Percentiles rank a stretch among this genome's conserved stretches.
Conservation (phyloP, 2,797 vertebrate genomes). For the Pelodytes ibericus region DNA sequence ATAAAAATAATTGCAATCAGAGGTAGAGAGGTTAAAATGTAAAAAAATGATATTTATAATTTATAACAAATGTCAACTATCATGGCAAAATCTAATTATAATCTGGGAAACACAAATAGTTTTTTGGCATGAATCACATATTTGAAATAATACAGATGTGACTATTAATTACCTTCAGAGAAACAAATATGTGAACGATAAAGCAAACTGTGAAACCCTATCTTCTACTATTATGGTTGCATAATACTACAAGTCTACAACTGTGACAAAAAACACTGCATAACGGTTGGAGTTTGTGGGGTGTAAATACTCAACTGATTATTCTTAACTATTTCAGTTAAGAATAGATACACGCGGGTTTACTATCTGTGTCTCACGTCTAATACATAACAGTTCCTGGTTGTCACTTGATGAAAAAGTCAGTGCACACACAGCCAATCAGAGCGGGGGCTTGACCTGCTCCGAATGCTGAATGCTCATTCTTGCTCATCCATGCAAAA, state of each 20-base stretch:
- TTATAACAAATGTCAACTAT: slow-evolving; percentile 46
- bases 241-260: neutral
- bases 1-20: slow-evolving; percentile 46
- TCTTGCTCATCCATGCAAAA: too few species aligned
- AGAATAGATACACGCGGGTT: too few species aligned
- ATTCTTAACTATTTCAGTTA: neutral
- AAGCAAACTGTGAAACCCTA: slow-evolving; percentile 9
- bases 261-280: neutral
- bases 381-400: too few species aligned
- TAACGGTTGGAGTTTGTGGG: neutral
- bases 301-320: neutral
- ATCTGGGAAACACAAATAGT: slow-evolving; percentile 42
- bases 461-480: too few species aligned
- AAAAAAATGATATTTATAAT: slow-evolving; percentile 42
- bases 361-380: too few species aligned
- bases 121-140: slow-evolving; percentile 35
- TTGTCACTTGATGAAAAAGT: too few species aligned
- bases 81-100: slow-evolving; percentile 44
- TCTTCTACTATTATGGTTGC: slow-evolving; percentile 1
- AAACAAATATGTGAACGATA: slow-evolving; percentile 13
- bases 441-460: too few species aligned
- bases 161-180: slow-evolving; percentile 29
- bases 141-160: slow-evolving; percentile 47
- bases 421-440: too few species aligned
- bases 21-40: slow-evolving; percentile 36